Conservation (phyloP, 1,140 invertebrate species). For the Drosophila gunungcola region DNA sequence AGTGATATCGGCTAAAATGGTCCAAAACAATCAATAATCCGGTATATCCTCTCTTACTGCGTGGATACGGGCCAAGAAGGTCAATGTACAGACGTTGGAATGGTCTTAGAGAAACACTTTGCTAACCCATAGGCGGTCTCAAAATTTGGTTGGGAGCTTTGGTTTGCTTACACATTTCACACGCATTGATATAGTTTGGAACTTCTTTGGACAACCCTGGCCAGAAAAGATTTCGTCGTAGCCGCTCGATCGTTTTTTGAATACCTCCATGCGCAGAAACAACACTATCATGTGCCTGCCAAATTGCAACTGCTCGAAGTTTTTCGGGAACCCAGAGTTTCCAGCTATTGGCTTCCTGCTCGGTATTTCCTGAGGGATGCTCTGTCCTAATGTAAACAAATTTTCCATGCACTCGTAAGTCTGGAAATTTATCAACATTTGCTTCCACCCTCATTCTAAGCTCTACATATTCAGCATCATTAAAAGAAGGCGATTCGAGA, state of each 20-base stretch:
- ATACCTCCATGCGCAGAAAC: conserved; percentile 12
- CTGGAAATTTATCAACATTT: not conserved
- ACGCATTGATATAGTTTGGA: conserved; percentile 16
- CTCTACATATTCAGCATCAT: not conserved
- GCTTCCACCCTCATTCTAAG: not conserved
- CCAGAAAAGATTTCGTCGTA: conserved; percentile 17
- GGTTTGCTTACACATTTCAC: conserved; percentile 12
- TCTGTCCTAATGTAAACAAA: not conserved
- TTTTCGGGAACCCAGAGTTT: conserved; percentile 9
- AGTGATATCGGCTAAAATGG: conserved; percentile 14
- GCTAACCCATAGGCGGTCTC: conserved; percentile 11
- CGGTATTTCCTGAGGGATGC: not conserved
- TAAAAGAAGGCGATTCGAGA: not conserved
- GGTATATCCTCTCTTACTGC: conserved; percentile 9
- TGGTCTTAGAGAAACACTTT: not conserved
- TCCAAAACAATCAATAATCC: conserved; percentile 15
- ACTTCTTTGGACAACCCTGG: conserved; percentile 9
- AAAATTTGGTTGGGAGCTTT: conserved; percentile 16
- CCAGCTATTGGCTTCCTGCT: not conserved
- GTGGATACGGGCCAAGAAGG: conserved; percentile 23
- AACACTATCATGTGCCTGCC: conserved; percentile 1
- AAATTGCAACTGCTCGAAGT: not conserved
- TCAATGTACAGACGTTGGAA: conserved; percentile 21
- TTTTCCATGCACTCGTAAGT: no score
- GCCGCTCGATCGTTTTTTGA: conserved; percentile 7